Evolutionary conservation across 1,140 invertebrate species (phyloP).

Genomic region (Matsumurasca onukii): DNA sequence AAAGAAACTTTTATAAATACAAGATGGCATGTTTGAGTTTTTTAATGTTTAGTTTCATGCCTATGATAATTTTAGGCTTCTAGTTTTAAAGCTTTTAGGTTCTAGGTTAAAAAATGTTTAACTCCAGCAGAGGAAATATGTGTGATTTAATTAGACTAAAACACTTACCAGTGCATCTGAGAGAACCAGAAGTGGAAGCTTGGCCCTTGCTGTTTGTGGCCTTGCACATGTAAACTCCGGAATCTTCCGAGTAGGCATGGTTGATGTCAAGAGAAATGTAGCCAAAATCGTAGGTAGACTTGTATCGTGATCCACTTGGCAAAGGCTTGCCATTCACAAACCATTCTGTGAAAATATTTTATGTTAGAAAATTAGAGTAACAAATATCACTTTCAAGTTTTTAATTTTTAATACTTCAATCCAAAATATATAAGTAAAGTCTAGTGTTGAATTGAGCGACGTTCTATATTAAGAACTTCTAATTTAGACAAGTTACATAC

Average conservation of each 20-base stretch:
- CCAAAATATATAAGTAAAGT: background rate
- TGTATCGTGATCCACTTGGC: slow-evolving; percentile 76
- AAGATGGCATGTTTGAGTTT: no score
- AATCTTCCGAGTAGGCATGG: slow-evolving; percentile 83
- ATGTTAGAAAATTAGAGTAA: background rate
- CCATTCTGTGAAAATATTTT: slow-evolving; percentile 62
- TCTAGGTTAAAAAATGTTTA: no score
- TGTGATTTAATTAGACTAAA: no score
- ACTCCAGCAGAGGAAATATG: no score
- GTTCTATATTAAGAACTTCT: no score
- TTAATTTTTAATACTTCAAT: background rate
- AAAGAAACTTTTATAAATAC: no score
- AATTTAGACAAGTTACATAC: slow-evolving; percentile 36
- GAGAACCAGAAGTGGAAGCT: slow-evolving; percentile 82
- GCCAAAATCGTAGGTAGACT: slow-evolving; percentile 87
- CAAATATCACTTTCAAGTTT: background rate
- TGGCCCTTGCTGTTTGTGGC: slow-evolving; percentile 89
- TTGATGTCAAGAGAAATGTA: slow-evolving; percentile 81
- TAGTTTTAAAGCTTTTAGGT: no score
- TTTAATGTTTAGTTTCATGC: no score
- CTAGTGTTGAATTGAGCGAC: background rate
- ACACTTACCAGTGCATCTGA: slow-evolving; percentile 71
- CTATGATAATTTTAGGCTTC: no score
- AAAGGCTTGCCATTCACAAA: slow-evolving; percentile 83
- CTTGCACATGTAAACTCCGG: slow-evolving; percentile 87